Percentiles rank a stretch among this genome's conserved stretches.
phyloP scores from a whole-genome alignment of 2,113 vertebrate genomes.

The Gymnogyps californianus region DNA sequence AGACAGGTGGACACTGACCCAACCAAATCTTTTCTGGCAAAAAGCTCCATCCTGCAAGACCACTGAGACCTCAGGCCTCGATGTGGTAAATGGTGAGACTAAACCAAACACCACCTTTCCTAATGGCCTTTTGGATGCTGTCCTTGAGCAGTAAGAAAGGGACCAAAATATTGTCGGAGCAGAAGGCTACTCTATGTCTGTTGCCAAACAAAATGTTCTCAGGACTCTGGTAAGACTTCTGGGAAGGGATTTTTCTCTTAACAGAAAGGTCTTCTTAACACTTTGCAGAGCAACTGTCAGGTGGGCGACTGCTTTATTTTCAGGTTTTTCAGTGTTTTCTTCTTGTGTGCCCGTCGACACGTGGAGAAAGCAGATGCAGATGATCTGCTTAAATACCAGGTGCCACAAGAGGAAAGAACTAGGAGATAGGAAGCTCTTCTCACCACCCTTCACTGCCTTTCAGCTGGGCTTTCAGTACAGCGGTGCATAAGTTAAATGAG shows the following conservation, averaged over 20 bases:
- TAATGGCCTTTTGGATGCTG: background rate
- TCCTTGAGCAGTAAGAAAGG: background rate
- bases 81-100: background rate
- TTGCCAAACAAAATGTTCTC: background rate
- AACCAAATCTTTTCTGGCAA: background rate
- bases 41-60: background rate
- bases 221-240: background rate
- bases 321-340: background rate
- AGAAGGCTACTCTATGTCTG: background rate
- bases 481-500: background rate
- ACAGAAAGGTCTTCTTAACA: background rate
- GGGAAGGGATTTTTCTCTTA: background rate
- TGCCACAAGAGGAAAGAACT: background rate
- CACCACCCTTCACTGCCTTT: background rate
- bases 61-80: background rate
- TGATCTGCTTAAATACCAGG: background rate
- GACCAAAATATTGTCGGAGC: background rate
- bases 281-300: background rate
- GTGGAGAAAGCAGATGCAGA: background rate
- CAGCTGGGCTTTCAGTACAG: background rate
- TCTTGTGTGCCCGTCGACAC: fast-evolving
- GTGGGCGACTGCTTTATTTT: background rate
- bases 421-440: background rate
- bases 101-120: background rate
- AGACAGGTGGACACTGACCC: background rate